A percentile compares a stretch with the other conserved stretches of the same genome.
Evolutionary conservation across 2,797 vertebrate genomes (phyloP).

Genomic region (Cyclura pinguis): DNA sequence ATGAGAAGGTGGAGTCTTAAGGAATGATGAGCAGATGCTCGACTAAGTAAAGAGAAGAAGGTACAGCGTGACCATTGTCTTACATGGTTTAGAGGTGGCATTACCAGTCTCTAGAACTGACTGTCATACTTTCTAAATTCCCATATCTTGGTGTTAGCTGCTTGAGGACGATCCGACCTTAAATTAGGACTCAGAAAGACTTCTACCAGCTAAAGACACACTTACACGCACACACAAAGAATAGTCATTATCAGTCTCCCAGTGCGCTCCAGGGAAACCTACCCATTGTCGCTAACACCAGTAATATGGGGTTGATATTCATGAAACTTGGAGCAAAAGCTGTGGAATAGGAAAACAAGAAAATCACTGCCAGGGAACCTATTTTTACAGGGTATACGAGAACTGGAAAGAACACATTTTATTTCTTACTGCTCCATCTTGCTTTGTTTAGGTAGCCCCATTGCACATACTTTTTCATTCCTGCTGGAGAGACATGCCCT

Average conservation of each 20-base stretch:
- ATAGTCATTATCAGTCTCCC: neutral
- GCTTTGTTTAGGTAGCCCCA: neutral
- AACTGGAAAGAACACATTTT: neutral
- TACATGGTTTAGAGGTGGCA: neutral
- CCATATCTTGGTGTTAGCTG: neutral
- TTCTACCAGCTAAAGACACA: neutral
- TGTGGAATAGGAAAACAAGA: neutral
- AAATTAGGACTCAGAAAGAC: too few species aligned
- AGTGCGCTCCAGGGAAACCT: too few species aligned
- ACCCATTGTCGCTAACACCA: too few species aligned
- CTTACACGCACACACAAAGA: neutral
- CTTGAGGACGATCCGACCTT: neutral
- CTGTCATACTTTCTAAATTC: neutral
- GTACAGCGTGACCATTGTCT: neutral
- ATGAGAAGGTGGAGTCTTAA: neutral
- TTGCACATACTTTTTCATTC: neutral
- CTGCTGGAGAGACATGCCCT: neutral
- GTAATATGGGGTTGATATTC: neutral
- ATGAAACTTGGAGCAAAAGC: neutral
- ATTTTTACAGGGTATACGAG: neutral
- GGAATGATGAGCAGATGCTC: fast-evolving
- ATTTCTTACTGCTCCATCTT: neutral
- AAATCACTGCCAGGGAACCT: neutral
- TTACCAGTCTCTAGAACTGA: neutral
- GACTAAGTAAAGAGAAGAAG: neutral